Evolutionary conservation across 2,797 vertebrate species (phyloP).

Genomic region (Bucorvus abyssinicus): DNA sequence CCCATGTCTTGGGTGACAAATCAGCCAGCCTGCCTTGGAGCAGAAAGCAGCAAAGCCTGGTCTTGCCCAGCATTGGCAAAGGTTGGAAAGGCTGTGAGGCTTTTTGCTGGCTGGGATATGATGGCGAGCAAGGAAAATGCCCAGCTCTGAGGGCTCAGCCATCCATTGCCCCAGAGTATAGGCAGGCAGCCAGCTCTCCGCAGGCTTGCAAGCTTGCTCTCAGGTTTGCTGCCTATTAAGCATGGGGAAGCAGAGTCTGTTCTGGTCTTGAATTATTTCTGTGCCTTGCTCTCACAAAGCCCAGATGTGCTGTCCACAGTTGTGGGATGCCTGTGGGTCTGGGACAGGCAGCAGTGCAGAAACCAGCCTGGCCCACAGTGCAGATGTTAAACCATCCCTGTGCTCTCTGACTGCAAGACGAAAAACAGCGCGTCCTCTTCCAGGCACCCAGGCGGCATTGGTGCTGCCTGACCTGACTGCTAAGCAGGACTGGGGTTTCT

Average conservation of each 20-base stretch:
- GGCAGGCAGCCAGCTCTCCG: background rate
- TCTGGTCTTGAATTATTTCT: background rate
- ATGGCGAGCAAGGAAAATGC: background rate
- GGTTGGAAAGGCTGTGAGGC: background rate
- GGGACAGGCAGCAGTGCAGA: background rate
- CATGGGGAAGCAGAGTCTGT: background rate
- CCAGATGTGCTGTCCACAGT: background rate
- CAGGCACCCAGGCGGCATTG: fast-evolving
- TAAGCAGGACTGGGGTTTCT: conserved; percentile 2
- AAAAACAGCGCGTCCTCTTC: background rate
- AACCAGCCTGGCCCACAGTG: fast-evolving
- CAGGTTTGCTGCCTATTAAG: background rate
- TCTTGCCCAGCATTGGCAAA: background rate
- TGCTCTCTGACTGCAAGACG: background rate
- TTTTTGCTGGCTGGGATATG: background rate
- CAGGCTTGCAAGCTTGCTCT: background rate
- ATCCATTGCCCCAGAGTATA: background rate
- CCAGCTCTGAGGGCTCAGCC: background rate
- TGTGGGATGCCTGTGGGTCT: background rate
- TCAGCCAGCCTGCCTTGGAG: fast-evolving
- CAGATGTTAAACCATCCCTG: background rate
- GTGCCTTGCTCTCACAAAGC: background rate
- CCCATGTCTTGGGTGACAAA: background rate
- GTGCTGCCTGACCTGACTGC: conserved; percentile 27
- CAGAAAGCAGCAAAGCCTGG: background rate